Evolutionary conservation across 2,113 vertebrate genomes (phyloP).

Genomic region (Myotis lucifugus): DNA sequence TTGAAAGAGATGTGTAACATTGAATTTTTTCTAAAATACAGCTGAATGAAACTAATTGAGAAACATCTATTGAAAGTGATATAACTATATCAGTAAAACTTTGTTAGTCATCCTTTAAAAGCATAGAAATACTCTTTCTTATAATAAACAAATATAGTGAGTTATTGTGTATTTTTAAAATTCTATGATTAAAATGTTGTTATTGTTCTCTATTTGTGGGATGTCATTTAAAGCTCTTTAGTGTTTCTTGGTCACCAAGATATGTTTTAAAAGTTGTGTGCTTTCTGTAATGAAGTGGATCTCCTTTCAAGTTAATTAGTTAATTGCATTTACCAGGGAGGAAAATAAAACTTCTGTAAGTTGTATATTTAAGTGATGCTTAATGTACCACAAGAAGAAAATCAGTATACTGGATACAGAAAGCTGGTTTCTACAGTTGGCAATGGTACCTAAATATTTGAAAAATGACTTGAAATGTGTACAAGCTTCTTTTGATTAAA

Average conservation of each 20-base stretch:
- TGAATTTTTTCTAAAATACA: not conserved
- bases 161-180: not conserved
- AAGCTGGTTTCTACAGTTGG: slow-evolving; percentile 13
- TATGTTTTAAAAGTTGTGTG: slow-evolving; percentile 15
- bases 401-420: not conserved
- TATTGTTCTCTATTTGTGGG: not conserved
- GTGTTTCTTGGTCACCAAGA: not conserved
- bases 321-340: slow-evolving; percentile 15
- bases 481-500: not conserved
- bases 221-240: slow-evolving; percentile 10
- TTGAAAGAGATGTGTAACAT: not conserved
- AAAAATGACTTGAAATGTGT: slow-evolving; percentile 49
- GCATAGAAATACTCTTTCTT: not conserved
- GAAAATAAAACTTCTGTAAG: not conserved
- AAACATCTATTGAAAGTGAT: not conserved
- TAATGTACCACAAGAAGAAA: slow-evolving; percentile 13
- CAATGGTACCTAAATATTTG: not conserved
- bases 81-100: not conserved
- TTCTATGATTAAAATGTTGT: not conserved
- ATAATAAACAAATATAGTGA: not conserved
- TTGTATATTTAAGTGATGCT: not conserved
- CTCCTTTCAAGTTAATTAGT: not conserved
- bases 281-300: not conserved
- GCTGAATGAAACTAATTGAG: not conserved
- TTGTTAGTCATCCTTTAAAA: slow-evolving; percentile 6